phyloP scores from a whole-genome alignment of 2,888 invertebrate species.

The Orthosia incerta region DNA sequence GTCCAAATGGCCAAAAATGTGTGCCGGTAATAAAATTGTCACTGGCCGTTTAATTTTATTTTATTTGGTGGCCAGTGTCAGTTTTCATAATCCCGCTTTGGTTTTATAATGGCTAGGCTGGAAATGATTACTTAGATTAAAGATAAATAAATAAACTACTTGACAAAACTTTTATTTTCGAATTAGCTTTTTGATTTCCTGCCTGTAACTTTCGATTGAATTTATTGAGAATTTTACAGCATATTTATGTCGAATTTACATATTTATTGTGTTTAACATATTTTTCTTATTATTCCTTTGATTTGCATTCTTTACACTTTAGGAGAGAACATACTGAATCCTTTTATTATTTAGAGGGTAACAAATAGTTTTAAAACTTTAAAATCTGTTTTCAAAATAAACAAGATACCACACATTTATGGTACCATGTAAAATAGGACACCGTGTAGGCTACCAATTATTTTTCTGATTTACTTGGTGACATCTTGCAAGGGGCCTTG shows the following conservation, averaged over 20 bases:
- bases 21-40: conserved; percentile 44
- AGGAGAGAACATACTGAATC: neutral
- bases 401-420: too few species aligned
- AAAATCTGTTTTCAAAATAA: neutral
- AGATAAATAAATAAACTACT: conserved; percentile 60
- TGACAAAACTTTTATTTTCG: conserved; percentile 52
- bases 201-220: conserved; percentile 19
- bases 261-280: neutral
- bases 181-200: conserved; percentile 40
- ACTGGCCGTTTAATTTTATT: conserved; percentile 74
- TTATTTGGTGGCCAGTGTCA: conserved; percentile 77
- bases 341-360: neutral
- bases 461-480: neutral
- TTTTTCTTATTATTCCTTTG: neutral
- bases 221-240: conserved; percentile 17
- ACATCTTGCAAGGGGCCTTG: neutral
- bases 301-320: neutral
- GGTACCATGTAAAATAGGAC: neutral
- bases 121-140: conserved; percentile 65
- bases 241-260: neutral
- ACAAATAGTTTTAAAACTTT: neutral
- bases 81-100: conserved; percentile 67
- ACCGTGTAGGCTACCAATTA: too few species aligned
- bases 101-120: conserved; percentile 74
- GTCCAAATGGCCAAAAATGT: conserved; percentile 43